phyloP scores from a whole-genome alignment of 2,113 vertebrate genomes.

The Peromyscus leucopus region DNA sequence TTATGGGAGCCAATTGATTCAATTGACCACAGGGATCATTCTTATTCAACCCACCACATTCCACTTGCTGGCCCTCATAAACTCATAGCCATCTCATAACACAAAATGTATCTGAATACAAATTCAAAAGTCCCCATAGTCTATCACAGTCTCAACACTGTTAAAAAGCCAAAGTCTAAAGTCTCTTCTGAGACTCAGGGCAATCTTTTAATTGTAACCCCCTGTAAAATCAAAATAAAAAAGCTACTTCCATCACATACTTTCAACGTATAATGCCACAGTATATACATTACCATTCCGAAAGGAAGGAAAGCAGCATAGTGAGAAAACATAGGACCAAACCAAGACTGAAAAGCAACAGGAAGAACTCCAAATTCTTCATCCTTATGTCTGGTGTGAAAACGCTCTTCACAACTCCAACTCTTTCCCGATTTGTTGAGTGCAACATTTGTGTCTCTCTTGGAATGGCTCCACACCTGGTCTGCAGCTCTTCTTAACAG shows the following conservation, averaged over 20 bases:
- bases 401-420: not conserved
- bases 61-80: not conserved
- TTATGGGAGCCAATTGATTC: not conserved
- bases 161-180: not conserved
- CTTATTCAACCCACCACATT: not conserved
- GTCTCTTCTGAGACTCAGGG: not conserved
- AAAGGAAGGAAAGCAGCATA: not conserved
- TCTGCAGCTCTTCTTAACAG: too few relatives aligned
- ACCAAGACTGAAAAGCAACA: not conserved
- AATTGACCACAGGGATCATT: not conserved
- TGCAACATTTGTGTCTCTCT: too few relatives aligned
- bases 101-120: not conserved
- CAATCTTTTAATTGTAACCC: not conserved
- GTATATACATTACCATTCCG: not conserved
- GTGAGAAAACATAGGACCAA: not conserved
- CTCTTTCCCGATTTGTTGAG: too few relatives aligned
- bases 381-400: not conserved
- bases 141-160: not conserved
- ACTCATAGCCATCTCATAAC: not conserved
- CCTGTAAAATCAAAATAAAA: not conserved
- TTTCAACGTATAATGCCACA: not conserved
- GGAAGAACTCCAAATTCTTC: not conserved
- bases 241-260: not conserved
- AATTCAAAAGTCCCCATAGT: not conserved
- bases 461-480: too few relatives aligned